Percentiles rank a stretch among this genome's conserved stretches.
phyloP scores from a whole-genome alignment of 2,888 invertebrate genomes.

The Epinotia bilunana region DNA sequence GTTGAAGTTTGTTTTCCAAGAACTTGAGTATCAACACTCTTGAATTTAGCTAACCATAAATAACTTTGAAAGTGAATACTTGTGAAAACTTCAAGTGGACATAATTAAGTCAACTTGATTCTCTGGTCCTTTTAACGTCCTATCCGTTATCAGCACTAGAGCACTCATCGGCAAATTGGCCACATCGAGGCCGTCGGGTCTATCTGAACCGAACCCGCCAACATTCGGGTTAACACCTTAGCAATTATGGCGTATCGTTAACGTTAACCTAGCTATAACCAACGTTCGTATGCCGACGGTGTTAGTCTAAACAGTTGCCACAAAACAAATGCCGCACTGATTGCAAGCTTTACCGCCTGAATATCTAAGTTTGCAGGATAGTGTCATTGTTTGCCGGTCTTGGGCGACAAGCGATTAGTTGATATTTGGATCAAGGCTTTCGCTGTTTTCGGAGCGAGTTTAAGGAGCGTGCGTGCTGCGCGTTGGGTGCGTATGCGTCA shows the following conservation, averaged over 20 bases:
- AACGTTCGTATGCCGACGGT: slow-evolving; percentile 4
- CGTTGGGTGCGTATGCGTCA: slow-evolving; percentile 35
- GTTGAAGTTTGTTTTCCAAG: background rate
- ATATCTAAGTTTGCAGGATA: slow-evolving; percentile 6
- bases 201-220: slow-evolving; percentile 13
- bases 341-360: slow-evolving; percentile 4
- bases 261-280: slow-evolving; percentile 33
- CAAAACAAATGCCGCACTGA: background rate
- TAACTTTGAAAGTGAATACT: background rate
- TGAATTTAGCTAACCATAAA: background rate
- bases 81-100: background rate
- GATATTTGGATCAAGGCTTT: slow-evolving; percentile 39
- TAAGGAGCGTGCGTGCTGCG: slow-evolving; percentile 39
- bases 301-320: background rate
- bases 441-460: slow-evolving; percentile 31
- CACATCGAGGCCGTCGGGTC: slow-evolving; percentile 1
- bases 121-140: slow-evolving; percentile 1
- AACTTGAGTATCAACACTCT: background rate
- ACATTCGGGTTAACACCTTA: slow-evolving; percentile 37
- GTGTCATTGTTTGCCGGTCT: slow-evolving; percentile 32
- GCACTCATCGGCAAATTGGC: slow-evolving; percentile 23
- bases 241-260: slow-evolving; percentile 39
- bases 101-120: background rate
- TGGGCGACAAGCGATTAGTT: slow-evolving; percentile 17
- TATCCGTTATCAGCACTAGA: slow-evolving; percentile 15